Evolutionary conservation across 1,140 invertebrate species (phyloP), one percentile per base, ranked within the genome.

Genomic region (Lepidurus packardi): DNA sequence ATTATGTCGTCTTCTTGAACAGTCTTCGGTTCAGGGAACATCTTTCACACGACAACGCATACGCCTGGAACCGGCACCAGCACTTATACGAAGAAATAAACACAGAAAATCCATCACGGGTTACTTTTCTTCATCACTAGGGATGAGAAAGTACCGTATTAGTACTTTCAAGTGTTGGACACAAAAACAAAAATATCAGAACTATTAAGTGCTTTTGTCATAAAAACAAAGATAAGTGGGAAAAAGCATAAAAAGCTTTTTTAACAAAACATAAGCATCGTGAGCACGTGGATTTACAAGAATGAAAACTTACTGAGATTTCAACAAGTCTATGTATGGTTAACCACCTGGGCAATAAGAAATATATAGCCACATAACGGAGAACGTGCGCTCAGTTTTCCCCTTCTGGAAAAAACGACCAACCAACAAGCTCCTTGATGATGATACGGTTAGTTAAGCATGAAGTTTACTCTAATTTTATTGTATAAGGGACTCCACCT

Each of bases 1-100:
- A 65, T 65, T 65, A 65, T 65, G 53, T 65, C 53, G 53, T 65
- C 53, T 65, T 65, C 53, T 65, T 65, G 53, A 65, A 65, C 16
- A 65, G 53, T 21, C 53, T 21, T 65, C 53, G 53, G 53, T 65
- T 65, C 53, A 65, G 16, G 53, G 53, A 65, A 65, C 53, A 65
- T n/a, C 53, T 65, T 65, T 65, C 53, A 65, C 53, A 65, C 53
- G 53, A 65, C 6, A 16, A 34, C 34, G 34, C 34, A 34, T 34
- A 34, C 34, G 34, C 4, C 3, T 34, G 34, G 34, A 34, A 34
- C 34, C 34, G 34, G 34, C 34, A 34, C 34, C 34, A 34, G 34
- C 34, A 34, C 53, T 7, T 65, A 65, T 65, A 16, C 0, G 53
- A 65, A 65, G 53, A 65, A 65, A n/a, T 21, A 10, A 16, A 65